Evolutionary conservation across 1,140 invertebrate genomes (phyloP), one percentile per base, ranked within the genome.

Genomic region (Macrotrachela quadricornifera): DNA sequence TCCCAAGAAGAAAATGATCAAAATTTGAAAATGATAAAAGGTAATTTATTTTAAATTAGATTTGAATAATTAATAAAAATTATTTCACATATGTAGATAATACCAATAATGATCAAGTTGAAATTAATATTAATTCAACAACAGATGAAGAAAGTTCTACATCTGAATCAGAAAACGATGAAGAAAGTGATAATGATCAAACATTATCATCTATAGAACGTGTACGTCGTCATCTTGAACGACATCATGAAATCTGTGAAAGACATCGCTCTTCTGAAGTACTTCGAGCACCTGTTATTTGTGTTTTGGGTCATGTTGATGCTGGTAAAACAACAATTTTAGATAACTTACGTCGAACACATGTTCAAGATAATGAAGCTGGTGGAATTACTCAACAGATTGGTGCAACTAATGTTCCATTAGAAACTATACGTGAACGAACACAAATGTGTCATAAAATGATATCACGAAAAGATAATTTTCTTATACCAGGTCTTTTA

Each of bases 311-410:
- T n/a, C 94, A 99, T 66, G 94, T 99, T 39, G 94, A 99, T 73
- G 97, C 92, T 0, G 92, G 90, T 42, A 99, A 99, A 76, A 99
- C 94, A 0, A 97, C 97, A 71, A 95, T 99, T 61, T 68, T 99
- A 43, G 94, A 99, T 65, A 97, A 96, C 70, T 70, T 74, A 60
- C 39, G 50, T 36, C 12, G 15, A 15, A 42, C 40, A 11, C 40
- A 42, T 15, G 40, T 99, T 0, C 92, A 99, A 70, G 91, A 96
- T 63, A 84, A 85, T n/a, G 94, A 99, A 73, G 92, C 92, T 38
- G 94, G 92, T 57, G 94, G 94, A 58, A 99, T 99, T 53, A 99
- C 94, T 0, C 94, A 99, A 71, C 94, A 99, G 72, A 99, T 99
- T 62, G 92, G 92, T 60, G 91, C 92, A n/a, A 97, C 92, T 8